Evolutionary conservation across 2,797 vertebrate species (phyloP).

Genomic region (Halcyon badia): DNA sequence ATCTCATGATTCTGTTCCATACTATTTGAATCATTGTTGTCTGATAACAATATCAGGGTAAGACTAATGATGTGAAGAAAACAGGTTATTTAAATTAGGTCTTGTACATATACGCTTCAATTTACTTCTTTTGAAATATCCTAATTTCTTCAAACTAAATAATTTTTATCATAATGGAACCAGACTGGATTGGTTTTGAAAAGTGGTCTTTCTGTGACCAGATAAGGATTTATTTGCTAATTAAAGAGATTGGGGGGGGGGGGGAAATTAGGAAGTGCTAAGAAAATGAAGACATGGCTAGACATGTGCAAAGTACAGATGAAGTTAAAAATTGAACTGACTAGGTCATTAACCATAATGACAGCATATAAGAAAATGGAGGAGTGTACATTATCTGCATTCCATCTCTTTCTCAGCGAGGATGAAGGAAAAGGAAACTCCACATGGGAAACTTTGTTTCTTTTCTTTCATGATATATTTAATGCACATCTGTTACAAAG

Average conservation of each 20-base stretch:
- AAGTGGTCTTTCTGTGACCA: not conserved
- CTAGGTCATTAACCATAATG: constrained; percentile 21
- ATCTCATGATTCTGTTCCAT: not conserved
- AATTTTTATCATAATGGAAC: not conserved
- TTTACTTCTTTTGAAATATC: not conserved
- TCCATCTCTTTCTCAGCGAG: not conserved
- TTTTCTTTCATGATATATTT: not conserved
- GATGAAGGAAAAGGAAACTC: not conserved
- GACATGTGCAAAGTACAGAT: not conserved
- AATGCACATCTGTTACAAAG: not conserved
- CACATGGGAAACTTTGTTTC: not conserved
- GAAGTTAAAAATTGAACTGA: not conserved
- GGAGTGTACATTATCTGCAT: not conserved
- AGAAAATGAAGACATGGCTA: not conserved
- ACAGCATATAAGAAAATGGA: not conserved
- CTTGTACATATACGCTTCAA: not conserved
- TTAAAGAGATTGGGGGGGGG: not conserved
- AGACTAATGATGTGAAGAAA: not conserved
- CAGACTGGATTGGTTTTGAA: not conserved
- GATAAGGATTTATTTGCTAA: not conserved
- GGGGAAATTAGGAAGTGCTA: not conserved
- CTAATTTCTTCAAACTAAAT: not conserved
- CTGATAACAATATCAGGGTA: not conserved
- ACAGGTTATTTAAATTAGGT: not conserved
- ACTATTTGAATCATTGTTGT: not conserved